Evolutionary conservation across 1,140 invertebrate species (phyloP), one percentile per base, ranked within the genome.

Genomic region (Zelostemma sp.): DNA sequence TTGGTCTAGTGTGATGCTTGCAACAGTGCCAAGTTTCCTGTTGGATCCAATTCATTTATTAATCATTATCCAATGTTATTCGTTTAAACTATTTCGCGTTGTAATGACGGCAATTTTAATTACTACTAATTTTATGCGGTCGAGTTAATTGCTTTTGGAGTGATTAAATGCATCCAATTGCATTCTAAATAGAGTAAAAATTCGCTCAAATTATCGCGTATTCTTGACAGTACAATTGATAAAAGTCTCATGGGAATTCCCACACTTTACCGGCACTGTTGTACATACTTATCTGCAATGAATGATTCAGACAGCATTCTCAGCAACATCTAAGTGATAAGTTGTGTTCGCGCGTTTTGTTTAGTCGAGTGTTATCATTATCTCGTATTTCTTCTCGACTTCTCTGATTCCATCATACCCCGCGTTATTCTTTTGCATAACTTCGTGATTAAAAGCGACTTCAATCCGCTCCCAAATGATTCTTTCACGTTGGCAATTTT

Each of bases 311-410:
- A 70, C 53, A 58, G 75, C 75, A 64, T 73, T 65, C 65, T 69
- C 74, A 74, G 74, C 76, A 75, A 76, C 66, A 81, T 69, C 56
- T 18, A 64, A 15, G 62, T 64, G 76, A 78, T 82, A 80, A 80
- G 77, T 72, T 66, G 68, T 54, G 50, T 61, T 56, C 16, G 64
- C 60, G 68, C 46, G 38, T 75, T 74, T 79, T 80, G 73, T 81
- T 81, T 81, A 76, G 77, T 74, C 75, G 77, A 78, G 65, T 72
- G 38, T 66, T 63, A 65, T 63, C 58, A 53, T 63, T 54, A 55
- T 49, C 71, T 56, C 50, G 53, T 65, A 65, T 66, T 73, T 75
- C 70, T 62, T 67, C 66, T 68, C 64, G 48, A 2, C 38, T 63
- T 63, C 54, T 72, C 59, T 58, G 58, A 66, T 67, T 72, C 64